These are phyloP conservation scores for Triplophysa dalaica DNA, from an alignment of 2,113 vertebrate genomes.

Conservation along the genomic window DNA sequence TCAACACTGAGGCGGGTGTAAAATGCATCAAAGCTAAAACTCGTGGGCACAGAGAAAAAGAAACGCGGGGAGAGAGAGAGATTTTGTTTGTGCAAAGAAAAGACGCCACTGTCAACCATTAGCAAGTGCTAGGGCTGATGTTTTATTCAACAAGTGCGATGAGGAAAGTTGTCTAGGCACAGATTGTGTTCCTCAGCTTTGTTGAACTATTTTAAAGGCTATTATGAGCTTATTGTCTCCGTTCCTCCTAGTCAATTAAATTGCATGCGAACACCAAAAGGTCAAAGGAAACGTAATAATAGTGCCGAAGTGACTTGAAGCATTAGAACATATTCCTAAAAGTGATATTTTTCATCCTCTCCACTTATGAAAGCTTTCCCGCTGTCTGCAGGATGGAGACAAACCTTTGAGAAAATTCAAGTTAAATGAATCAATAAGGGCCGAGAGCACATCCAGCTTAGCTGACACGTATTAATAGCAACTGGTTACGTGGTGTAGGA, in stretches of 20 bases:
- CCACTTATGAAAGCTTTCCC: conserved; percentile 34
- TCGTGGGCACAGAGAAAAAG: conserved; percentile 59
- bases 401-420: conserved; percentile 13
- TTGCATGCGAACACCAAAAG: conserved; percentile 38
- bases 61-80: conserved; percentile 41
- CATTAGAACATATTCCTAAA: not conserved
- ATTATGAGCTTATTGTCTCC: conserved; percentile 37
- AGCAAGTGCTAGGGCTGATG: conserved; percentile 70
- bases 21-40: conserved; percentile 75
- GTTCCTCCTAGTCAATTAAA: conserved; percentile 41
- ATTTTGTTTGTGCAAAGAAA: conserved; percentile 70
- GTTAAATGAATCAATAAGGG: conserved; percentile 28
- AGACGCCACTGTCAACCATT: conserved; percentile 61
- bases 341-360: conserved; percentile 10
- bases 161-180: conserved; percentile 57
- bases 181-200: conserved; percentile 51
- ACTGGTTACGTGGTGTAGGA: conserved; percentile 33
- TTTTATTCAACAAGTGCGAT: conserved; percentile 77
- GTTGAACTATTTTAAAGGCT: conserved; percentile 42
- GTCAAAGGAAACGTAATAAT: conserved; percentile 41
- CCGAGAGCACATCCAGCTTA: conserved; percentile 15
- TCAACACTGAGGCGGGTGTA: conserved; percentile 73
- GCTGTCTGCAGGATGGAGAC: conserved; percentile 13
- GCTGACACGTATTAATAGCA: conserved; percentile 33
- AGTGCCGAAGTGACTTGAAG: not conserved